These are phyloP conservation scores for Corbicula japonica DNA, from an alignment of 2,888 invertebrate genomes.

Conservation along the genomic window DNA sequence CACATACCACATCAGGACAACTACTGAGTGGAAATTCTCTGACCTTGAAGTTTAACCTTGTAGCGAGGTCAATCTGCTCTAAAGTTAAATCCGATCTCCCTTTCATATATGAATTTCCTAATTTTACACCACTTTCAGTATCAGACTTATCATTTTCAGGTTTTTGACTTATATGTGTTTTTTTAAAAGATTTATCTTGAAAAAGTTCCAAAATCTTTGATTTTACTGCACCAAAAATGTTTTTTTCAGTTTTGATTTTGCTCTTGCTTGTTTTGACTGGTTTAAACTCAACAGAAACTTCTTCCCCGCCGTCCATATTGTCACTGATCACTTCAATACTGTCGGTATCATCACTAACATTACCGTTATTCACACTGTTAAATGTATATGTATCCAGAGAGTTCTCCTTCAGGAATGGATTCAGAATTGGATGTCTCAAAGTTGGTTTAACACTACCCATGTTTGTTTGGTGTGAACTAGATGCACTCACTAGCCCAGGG, in stretches of 20 bases:
- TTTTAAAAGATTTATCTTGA: slow-evolving; percentile 45
- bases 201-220: slow-evolving; percentile 66
- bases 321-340: slow-evolving; percentile 43
- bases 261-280: slow-evolving; percentile 28
- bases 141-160: slow-evolving; percentile 2
- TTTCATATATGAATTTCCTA: no score
- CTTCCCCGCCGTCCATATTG: slow-evolving; percentile 10
- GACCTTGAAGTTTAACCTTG: slow-evolving; percentile 67
- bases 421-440: slow-evolving; percentile 29
- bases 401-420: slow-evolving; percentile 58
- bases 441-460: not conserved
- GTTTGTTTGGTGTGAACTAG: no score
- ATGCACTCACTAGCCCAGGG: no score
- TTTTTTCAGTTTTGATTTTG: slow-evolving; percentile 38
- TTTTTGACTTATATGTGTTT: slow-evolving; percentile 18
- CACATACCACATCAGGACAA: slow-evolving; percentile 53
- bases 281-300: slow-evolving; percentile 55
- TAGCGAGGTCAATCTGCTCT: slow-evolving; percentile 52
- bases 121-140: no score
- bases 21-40: slow-evolving; percentile 80
- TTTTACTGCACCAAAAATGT: slow-evolving; percentile 68
- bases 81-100: no score
- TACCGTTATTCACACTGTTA: slow-evolving; percentile 41
- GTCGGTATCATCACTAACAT: slow-evolving; percentile 19
- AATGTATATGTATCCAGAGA: slow-evolving; percentile 51